Evolutionary conservation across 1,140 invertebrate species (phyloP).

Genomic region (Drosophila ogumai): DNA sequence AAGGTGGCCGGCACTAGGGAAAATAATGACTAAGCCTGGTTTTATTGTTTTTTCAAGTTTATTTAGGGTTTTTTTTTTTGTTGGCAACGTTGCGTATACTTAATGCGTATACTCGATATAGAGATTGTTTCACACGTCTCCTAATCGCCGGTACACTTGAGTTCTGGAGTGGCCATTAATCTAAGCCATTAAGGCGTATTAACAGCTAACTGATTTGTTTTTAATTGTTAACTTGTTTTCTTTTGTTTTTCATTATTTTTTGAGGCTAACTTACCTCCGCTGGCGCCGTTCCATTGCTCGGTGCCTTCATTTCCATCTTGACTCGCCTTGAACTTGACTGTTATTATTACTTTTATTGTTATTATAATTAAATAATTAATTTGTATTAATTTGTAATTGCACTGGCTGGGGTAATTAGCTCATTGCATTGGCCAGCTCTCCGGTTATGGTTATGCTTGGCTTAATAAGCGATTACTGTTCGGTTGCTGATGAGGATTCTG

Average conservation of each 20-base stretch:
- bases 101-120: slow-evolving; percentile 20
- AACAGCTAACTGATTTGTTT: slow-evolving; percentile 24
- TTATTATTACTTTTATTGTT: not conserved
- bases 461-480: not conserved
- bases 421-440: slow-evolving; percentile 36
- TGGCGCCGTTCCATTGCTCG: not conserved
- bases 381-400: slow-evolving; percentile 12
- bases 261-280: slow-evolving; percentile 4
- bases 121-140: not conserved
- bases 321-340: not conserved
- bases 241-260: not conserved
- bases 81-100: not conserved
- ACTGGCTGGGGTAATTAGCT: slow-evolving; percentile 16
- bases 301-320: slow-evolving; percentile 13
- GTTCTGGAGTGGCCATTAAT: slow-evolving; percentile 17
- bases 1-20: not conserved
- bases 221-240: not conserved
- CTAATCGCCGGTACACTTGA: slow-evolving; percentile 19
- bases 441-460: slow-evolving; percentile 21
- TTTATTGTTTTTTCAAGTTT: not conserved
- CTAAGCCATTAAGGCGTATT: slow-evolving; percentile 23
- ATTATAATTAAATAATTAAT: not conserved
- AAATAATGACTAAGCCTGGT: slow-evolving; percentile 3
- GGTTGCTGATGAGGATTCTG: slow-evolving; percentile 1
- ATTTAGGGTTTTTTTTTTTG: not conserved